Percentiles rank a stretch among this genome's conserved stretches.
Conservation (phyloP, 35 echinoderm and acorn worm species). For the Ptychodera flava region DNA sequence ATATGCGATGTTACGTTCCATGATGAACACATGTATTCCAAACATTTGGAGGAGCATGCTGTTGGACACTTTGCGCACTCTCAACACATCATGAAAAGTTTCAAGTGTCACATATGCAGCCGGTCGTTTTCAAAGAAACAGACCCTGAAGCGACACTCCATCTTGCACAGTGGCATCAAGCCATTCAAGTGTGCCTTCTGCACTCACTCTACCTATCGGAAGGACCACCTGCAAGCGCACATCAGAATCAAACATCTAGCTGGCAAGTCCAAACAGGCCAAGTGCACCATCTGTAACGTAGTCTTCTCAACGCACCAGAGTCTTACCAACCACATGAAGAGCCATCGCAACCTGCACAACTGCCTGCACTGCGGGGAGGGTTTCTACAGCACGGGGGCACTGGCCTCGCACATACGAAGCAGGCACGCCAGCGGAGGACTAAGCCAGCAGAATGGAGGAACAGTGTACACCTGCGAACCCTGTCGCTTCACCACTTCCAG, state of each 20-base stretch:
- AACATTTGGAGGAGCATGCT: constrained; percentile 25
- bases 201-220: constrained; percentile 38
- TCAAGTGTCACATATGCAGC: constrained; percentile 51
- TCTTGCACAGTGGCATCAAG: constrained; percentile 61
- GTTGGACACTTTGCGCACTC: not conserved
- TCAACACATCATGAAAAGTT: not conserved
- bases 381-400: constrained; percentile 39
- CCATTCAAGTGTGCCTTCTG: constrained; percentile 76
- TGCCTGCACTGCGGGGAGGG: constrained; percentile 48
- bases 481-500: constrained; percentile 41
- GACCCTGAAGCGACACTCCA: constrained; percentile 62
- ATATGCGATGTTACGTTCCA: constrained; percentile 14
- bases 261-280: constrained; percentile 54
- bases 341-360: constrained; percentile 43
- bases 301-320: constrained; percentile 59
- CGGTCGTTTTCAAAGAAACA: constrained; percentile 67
- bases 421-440: constrained; percentile 37
- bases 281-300: constrained; percentile 62
- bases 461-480: constrained; percentile 46
- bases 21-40: constrained; percentile 5
- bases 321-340: constrained; percentile 57
- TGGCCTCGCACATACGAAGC: constrained; percentile 47
- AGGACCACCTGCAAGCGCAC: constrained; percentile 65
- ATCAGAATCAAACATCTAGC: constrained; percentile 53
- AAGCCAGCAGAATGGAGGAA: constrained; percentile 25